Evolutionary conservation across 2,797 vertebrate genomes (phyloP), one percentile per base, ranked within the genome.

Genomic region (Apodemus agrarius): DNA sequence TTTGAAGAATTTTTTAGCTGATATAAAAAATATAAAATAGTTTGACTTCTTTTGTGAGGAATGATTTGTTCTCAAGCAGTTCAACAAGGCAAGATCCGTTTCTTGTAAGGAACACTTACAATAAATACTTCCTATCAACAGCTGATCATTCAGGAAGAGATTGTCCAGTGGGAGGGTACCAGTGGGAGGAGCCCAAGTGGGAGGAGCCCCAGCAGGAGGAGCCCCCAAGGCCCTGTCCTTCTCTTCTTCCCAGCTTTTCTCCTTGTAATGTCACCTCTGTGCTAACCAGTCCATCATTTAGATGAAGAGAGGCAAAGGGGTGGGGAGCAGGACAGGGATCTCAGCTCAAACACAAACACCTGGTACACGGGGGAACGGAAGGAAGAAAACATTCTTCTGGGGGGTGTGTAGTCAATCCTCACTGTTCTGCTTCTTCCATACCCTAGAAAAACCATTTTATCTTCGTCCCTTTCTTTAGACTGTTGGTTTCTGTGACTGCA

Each of bases 21-120:
- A n/a, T 37, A 81, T 9, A 88, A 94, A 89, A 90, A 4, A 40
- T 19, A 12, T 37, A 2, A 40, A 75, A 40, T 91, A 80, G 34
- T 90, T 54, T 79, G 40, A 8, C 86, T 97, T 85, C 79, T 43
- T n/a, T 3, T 93, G 69, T 6, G 75, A 21, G 80, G 14, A 78
- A 97, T 94, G 85, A 96, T 85, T 57, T 80, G 3, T 74, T 81
- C 65, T 59, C 72, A 79, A n/a, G 80, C 57, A 83, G 40, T 84
- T 43, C 52, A 88, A 92, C 43, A 37, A 86, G 19, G 93, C 54
- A 92, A 90, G 57, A 46, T 84, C 34, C 57, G 19, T 76, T 63
- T 93, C 63, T 89, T 89, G 9, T 74, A 92, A 74, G 40, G n/a
- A 82, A 89, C 89, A 16, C 4, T 80, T 37, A n/a, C 31, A 83